Evolutionary conservation across 2,888 invertebrate genomes (phyloP), one percentile per base, ranked within the genome.

Genomic region (Gonocerus acuteangulatus): DNA sequence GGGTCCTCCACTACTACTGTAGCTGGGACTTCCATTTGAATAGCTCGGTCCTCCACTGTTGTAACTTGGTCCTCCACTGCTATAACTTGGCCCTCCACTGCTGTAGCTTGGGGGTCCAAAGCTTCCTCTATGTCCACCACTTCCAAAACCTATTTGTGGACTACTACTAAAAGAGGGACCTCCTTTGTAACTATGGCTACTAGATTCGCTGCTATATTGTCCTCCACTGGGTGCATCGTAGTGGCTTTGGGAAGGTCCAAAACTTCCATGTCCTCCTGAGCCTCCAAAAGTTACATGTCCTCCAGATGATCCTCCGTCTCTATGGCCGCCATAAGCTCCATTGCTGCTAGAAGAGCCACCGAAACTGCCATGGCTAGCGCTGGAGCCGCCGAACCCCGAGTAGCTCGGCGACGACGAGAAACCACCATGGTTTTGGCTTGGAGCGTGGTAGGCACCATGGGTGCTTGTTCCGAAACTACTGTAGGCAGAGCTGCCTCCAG

Each of bases 281-380:
- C 44, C 44, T 11, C 47, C 44, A 18, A 56, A 56, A 13, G 45
- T 32, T 39, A 47, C 27, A 3, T 47, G 57, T 15, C 57, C 57
- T 6, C 45, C 15, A 9, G 45, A 19, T 21, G 45, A 2, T 47
- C 57, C 57, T 2, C 19, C 44, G 39, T 54, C 54, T 54, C 54
- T 54, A 15, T 39, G 39, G 15, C 54, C 54, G 19, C 42, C 22
- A 54, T 16, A 42, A 15, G 15, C 34, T 54, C 39, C 54, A 42
- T 54, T 39, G 54, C 54, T 42, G 47, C 21, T 51, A 39, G 47
- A 36, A 54, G 42, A 45, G 36, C 54, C 54, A 56, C 52, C 52
- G 61, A 56, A 61, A 39, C 23, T 21, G 36, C 61, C 47, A 27
- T 54, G 52, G 54, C 61, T 52, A 48, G 34, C 19, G 21, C 42